Conservation (phyloP, 1,140 invertebrate species). For the Akabosia matsudoensis region DNA sequence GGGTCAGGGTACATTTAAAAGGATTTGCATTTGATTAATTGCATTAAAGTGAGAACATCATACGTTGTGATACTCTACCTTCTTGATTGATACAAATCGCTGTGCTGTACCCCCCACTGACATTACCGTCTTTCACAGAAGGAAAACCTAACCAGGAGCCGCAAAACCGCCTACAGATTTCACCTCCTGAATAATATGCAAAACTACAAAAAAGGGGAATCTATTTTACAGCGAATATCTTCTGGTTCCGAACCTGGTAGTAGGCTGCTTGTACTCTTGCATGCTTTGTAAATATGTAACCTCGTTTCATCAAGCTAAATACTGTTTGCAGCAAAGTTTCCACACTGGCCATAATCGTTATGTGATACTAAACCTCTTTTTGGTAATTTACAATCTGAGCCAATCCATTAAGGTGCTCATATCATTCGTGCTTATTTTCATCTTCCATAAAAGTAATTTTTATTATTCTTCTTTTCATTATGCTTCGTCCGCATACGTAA, state of each 20-base stretch:
- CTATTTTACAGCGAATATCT: too few relatives aligned
- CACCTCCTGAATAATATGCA: too few relatives aligned
- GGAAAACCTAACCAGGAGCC: conserved; percentile 13
- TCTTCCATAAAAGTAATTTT: too few relatives aligned
- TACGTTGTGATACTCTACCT: background rate
- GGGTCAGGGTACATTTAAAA: background rate
- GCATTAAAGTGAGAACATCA: background rate
- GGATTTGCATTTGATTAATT: background rate
- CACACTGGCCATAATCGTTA: background rate
- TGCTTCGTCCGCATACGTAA: background rate
- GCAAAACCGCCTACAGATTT: background rate
- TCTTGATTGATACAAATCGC: conserved; percentile 15
- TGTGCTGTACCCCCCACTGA: background rate
- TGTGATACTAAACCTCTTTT: background rate
- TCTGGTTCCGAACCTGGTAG: too few relatives aligned
- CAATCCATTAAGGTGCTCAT: background rate
- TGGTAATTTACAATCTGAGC: background rate
- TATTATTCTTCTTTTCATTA: background rate
- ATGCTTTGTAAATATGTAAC: conserved; percentile 9
- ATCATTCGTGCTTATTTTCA: too few relatives aligned
- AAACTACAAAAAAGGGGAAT: too few relatives aligned
- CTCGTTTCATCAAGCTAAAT: conserved; percentile 8
- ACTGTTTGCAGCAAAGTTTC: background rate
- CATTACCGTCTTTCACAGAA: background rate
- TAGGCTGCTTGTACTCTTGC: too few relatives aligned